These are phyloP conservation scores for Cotesia glomerata DNA, from an alignment of 1,140 invertebrate species.

Conservation along the genomic window DNA sequence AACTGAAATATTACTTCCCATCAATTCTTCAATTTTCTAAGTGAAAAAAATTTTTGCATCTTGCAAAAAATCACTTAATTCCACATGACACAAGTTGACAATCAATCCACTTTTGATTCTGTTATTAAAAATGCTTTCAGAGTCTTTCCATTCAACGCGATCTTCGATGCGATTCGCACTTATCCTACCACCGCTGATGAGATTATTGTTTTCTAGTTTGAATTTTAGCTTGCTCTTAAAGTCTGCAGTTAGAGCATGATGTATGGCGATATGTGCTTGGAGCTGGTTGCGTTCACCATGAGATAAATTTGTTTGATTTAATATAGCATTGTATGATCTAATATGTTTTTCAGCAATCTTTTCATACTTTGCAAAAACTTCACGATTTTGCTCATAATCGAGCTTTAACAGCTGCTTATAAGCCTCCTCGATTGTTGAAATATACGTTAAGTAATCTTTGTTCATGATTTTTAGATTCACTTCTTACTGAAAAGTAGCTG, in stretches of 20 bases:
- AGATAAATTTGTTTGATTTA: background rate
- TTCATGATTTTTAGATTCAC: too few relatives aligned
- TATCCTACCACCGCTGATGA: background rate
- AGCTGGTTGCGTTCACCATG: background rate
- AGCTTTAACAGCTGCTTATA: too few relatives aligned
- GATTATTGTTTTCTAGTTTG: background rate
- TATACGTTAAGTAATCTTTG: too few relatives aligned
- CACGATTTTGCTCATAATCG: too few relatives aligned
- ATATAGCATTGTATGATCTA: background rate
- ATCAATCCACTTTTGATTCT: slow-evolving; percentile 31
- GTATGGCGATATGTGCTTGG: background rate
- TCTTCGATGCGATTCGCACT: slow-evolving; percentile 7
- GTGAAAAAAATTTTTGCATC: slow-evolving; percentile 29
- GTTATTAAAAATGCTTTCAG: slow-evolving; percentile 22
- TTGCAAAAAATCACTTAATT: slow-evolving; percentile 30
- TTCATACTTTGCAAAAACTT: too few relatives aligned
- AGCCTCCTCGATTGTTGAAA: too few relatives aligned
- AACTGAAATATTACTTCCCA: slow-evolving; percentile 16
- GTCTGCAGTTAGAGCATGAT: background rate
- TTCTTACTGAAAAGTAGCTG: too few relatives aligned
- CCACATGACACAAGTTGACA: slow-evolving; percentile 32
- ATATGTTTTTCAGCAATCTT: background rate
- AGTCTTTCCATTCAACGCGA: slow-evolving; percentile 29
- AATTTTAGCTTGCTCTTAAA: background rate
- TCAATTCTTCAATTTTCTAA: slow-evolving; percentile 24